A percentile compares a stretch with the other conserved stretches of the same genome.
Evolutionary conservation across 2,797 vertebrate species (phyloP).

Genomic region (Peromyscus nudipes): DNA sequence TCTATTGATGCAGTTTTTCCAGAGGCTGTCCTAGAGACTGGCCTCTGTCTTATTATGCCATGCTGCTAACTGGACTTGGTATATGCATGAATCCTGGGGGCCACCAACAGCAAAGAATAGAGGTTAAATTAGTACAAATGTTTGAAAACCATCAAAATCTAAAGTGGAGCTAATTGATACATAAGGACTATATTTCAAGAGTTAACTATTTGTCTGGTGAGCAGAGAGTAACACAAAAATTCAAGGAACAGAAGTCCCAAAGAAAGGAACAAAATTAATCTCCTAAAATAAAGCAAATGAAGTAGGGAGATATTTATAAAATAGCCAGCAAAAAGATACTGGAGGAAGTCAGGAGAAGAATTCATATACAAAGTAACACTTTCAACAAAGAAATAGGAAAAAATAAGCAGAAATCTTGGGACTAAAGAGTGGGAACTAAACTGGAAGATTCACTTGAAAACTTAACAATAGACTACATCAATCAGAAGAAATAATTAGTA

Average conservation of each 20-base stretch:
- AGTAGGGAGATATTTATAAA: not conserved
- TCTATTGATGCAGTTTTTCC: not conserved
- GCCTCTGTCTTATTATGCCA: not conserved
- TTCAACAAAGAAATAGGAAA: not conserved
- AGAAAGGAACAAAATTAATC: not conserved
- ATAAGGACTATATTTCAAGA: not conserved
- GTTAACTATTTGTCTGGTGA: not conserved
- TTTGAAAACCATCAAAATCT: not conserved
- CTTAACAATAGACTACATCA: not conserved
- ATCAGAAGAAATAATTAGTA: not conserved
- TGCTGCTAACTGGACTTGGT: not conserved
- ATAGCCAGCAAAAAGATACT: conserved; percentile 41
- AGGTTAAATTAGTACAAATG: not conserved
- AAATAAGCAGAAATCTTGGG: not conserved
- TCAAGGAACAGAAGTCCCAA: not conserved
- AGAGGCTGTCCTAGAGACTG: not conserved
- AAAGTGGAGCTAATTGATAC: not conserved
- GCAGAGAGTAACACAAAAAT: not conserved
- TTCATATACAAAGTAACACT: not conserved
- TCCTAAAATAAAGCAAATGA: not conserved
- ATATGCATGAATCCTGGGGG: not conserved
- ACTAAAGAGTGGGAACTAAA: not conserved
- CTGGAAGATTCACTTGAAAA: not conserved
- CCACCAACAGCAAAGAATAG: not conserved
- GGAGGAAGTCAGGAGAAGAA: not conserved